Percentiles rank a stretch among this genome's conserved stretches.
phyloP scores from a whole-genome alignment of 2,113 vertebrate genomes.

The Motacilla alba region DNA sequence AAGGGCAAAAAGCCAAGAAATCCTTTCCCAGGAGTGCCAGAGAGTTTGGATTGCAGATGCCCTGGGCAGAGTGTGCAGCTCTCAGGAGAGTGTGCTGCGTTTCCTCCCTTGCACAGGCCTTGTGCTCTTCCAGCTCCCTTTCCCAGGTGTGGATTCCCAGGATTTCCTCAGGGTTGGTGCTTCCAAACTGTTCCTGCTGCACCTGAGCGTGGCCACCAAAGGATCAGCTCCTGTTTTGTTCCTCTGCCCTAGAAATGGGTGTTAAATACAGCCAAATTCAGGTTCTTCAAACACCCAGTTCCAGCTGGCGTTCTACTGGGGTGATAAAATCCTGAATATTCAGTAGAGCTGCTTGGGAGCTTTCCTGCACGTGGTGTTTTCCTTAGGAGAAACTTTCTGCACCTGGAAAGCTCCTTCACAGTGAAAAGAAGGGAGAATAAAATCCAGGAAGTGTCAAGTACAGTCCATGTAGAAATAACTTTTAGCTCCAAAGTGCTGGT shows the following conservation, averaged over 20 bases:
- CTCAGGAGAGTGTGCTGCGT: neutral
- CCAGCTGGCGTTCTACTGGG: neutral
- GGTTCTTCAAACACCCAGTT: too few species aligned
- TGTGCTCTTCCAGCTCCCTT: neutral
- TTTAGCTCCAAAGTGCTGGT: fast-evolving
- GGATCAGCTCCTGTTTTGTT: neutral
- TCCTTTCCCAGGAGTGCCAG: neutral
- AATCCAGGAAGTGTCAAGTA: neutral
- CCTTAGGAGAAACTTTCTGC: neutral
- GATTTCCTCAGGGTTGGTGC: fast-evolving
- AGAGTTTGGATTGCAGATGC: fast-evolving
- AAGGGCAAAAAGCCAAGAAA: neutral
- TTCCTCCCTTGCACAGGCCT: fast-evolving
- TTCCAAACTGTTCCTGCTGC: neutral
- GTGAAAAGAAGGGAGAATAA: neutral
- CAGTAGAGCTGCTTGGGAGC: neutral
- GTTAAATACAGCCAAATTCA: neutral
- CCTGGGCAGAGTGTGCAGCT: neutral
- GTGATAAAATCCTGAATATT: neutral
- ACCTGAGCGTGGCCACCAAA: fast-evolving
- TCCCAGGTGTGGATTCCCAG: neutral
- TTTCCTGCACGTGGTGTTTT: neutral
- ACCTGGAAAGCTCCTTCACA: neutral
- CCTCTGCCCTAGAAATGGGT: neutral
- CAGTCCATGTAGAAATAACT: neutral